These are phyloP conservation scores for Andrena bucephala DNA, from an alignment of 2,888 invertebrate species.

Conservation along the genomic window DNA sequence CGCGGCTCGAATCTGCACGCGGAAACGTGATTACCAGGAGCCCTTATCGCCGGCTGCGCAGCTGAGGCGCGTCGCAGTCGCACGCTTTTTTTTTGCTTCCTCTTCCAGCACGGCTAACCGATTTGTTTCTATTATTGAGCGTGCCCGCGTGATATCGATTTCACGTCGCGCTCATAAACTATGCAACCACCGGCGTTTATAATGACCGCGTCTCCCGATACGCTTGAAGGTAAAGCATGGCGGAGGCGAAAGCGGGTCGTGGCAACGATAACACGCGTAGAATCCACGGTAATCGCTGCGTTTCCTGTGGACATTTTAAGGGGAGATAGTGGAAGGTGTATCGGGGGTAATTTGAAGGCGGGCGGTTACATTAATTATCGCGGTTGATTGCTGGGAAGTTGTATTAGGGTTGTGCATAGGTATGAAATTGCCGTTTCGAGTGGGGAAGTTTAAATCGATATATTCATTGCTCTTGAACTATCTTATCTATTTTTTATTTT, in stretches of 20 bases:
- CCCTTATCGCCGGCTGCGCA: constrained; percentile 2
- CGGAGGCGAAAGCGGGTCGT: constrained; percentile 1
- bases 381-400: too few species aligned
- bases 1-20: not conserved
- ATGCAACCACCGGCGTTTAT: constrained; percentile 11
- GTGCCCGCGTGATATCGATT: constrained; percentile 52
- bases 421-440: too few species aligned
- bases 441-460: too few species aligned
- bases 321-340: too few species aligned
- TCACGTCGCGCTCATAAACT: constrained; percentile 37
- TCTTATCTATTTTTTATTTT: too few species aligned
- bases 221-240: not conserved
- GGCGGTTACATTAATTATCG: too few species aligned
- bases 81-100: constrained; percentile 2
- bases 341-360: too few species aligned
- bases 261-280: constrained; percentile 10
- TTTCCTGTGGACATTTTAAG: not conserved
- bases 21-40: constrained; percentile 5
- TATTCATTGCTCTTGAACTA: too few species aligned
- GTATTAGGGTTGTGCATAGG: too few species aligned
- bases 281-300: constrained; percentile 13
- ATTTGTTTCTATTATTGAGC: constrained; percentile 63
- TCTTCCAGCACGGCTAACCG: constrained; percentile 17
- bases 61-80: not conserved
- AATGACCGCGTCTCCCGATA: constrained; percentile 19